Percentiles rank a stretch among this genome's conserved stretches.
Conservation (phyloP, 92 coral and sea anemone species). For the Heliopora coerulea region DNA sequence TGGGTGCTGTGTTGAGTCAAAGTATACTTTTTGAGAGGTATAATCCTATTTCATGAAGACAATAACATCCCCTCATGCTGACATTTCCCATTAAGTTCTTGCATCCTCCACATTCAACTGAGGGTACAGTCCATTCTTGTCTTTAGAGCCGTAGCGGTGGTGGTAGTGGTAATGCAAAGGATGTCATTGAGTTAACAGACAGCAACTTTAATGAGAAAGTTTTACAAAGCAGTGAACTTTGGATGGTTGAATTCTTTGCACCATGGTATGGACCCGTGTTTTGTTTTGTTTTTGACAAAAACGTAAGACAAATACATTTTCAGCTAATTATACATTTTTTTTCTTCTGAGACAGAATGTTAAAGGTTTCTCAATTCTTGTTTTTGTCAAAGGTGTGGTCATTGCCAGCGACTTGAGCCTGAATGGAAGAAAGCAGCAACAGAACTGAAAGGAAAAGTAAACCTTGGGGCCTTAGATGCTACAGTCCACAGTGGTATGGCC, state of each 20-base stretch:
- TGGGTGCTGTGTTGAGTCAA: no score
- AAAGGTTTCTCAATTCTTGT: not conserved
- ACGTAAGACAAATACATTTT: no score
- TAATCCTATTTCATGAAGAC: no score
- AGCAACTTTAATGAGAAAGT: constrained; percentile 88
- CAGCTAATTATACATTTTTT: no score
- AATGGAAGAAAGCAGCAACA: constrained; percentile 91
- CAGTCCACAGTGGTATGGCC: constrained; percentile 74
- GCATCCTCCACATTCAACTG: no score
- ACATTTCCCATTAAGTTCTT: no score
- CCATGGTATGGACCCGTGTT: constrained; percentile 78
- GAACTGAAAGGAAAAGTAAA: constrained; percentile 89
- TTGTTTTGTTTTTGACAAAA: no score
- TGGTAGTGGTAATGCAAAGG: constrained; percentile 67
- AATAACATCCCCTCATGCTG: no score
- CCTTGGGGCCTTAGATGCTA: constrained; percentile 91
- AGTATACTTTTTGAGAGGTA: no score
- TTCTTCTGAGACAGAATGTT: no score
- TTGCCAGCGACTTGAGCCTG: constrained; percentile 94
- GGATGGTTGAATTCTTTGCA: constrained; percentile 97
- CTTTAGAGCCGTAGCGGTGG: no score
- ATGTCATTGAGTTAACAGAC: constrained; percentile 90
- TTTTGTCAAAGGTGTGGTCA: constrained; percentile 80
- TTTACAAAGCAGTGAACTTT: constrained; percentile 77
- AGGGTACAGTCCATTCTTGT: no score